A percentile compares a stretch with the other conserved stretches of the same genome.
These are phyloP conservation scores for Semnornis frantzii DNA, from an alignment of 2,113 vertebrate species.

Conservation along the genomic window DNA sequence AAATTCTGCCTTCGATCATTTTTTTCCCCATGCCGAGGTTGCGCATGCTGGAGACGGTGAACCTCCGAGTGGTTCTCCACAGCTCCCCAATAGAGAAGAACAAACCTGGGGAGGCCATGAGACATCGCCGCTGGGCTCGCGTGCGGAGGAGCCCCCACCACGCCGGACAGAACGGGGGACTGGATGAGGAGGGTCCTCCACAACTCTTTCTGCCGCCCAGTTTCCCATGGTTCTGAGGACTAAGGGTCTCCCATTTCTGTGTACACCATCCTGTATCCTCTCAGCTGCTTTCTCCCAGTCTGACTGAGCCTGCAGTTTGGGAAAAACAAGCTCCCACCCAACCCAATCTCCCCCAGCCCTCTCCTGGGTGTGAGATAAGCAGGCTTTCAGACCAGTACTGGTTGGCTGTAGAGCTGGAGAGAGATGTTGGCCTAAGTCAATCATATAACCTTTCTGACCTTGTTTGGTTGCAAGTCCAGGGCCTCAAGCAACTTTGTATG, in stretches of 20 bases:
- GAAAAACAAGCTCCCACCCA: neutral
- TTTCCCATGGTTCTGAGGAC: neutral
- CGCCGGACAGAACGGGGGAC: neutral
- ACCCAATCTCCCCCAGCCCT: neutral
- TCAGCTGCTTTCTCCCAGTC: neutral
- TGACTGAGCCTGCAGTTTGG: neutral
- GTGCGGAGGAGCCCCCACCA: neutral
- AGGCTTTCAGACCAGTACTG: neutral
- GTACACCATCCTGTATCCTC: neutral
- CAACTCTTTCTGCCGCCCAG: neutral
- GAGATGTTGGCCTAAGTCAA: neutral
- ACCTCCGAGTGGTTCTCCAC: conserved; percentile 72
- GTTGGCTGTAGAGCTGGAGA: neutral
- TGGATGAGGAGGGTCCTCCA: neutral
- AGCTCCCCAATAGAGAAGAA: conserved; percentile 76
- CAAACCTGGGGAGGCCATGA: conserved; percentile 59
- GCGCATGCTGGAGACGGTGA: conserved; percentile 73
- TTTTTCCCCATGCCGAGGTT: conserved; percentile 74
- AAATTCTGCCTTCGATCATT: conserved; percentile 47
- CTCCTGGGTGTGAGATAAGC: neutral
- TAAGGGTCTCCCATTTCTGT: neutral
- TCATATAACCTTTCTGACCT: neutral
- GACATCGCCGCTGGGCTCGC: neutral
- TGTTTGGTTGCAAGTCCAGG: neutral
- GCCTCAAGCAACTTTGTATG: neutral